phyloP scores from a whole-genome alignment of 2,113 vertebrate species.

The Ranitomeya variabilis region DNA sequence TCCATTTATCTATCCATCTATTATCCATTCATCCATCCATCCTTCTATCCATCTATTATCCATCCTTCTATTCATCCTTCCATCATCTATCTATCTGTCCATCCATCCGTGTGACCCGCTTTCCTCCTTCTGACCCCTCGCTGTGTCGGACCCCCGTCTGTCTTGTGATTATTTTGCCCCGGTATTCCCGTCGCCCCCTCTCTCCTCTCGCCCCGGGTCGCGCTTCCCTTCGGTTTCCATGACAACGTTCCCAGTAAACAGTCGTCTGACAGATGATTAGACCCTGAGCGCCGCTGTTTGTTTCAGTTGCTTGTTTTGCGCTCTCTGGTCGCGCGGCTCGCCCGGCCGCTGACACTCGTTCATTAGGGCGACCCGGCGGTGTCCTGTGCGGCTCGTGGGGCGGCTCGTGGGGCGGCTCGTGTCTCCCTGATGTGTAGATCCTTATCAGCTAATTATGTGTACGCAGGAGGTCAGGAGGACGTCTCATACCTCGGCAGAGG shows the following conservation, averaged over 20 bases:
- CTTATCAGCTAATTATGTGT: neutral
- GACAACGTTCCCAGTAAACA: neutral
- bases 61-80: neutral
- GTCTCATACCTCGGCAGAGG: neutral
- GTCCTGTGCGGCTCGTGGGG: neutral
- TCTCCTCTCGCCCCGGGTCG: neutral
- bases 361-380: neutral
- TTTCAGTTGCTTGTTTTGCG: neutral
- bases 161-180: neutral
- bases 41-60: neutral
- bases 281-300: neutral
- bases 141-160: neutral
- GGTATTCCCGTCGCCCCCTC: neutral
- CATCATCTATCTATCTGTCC: neutral
- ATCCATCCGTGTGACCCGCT: neutral
- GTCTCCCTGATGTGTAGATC: neutral
- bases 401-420: no score
- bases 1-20: no score
- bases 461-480: neutral
- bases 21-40: neutral
- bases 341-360: neutral
- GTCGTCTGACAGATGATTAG: conserved; percentile 6
- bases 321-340: neutral
- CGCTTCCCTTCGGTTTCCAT: conserved; percentile 40
- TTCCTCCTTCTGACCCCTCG: neutral